Conservation (phyloP, 2,888 invertebrate species). For the Amphiduros pacificus region DNA sequence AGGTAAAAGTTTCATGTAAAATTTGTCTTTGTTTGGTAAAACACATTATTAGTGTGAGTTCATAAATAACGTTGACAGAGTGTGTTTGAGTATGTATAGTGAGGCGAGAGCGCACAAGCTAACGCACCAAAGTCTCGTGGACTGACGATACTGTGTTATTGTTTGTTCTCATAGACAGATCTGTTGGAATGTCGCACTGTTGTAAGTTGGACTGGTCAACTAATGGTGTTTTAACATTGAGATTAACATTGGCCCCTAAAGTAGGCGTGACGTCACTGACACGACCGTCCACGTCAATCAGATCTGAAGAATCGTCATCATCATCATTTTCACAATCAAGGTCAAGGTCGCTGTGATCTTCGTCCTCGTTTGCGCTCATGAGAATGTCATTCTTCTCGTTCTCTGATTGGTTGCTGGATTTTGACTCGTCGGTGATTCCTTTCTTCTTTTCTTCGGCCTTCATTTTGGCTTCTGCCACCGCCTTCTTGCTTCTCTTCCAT, state of each 20-base stretch:
- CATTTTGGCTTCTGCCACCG: slow-evolving; percentile 63
- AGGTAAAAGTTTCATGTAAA: too few relatives aligned
- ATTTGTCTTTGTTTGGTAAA: too few relatives aligned
- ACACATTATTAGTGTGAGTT: too few relatives aligned
- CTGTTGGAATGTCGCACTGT: slow-evolving; percentile 2
- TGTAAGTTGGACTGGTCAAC: slow-evolving; percentile 15
- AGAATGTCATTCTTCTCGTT: background rate
- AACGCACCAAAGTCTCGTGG: too few relatives aligned
- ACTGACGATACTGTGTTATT: too few relatives aligned
- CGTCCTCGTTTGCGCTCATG: background rate
- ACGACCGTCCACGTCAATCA: background rate
- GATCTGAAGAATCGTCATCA: background rate
- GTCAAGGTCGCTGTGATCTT: background rate
- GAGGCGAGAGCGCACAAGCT: too few relatives aligned
- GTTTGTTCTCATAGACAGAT: slow-evolving; percentile 6
- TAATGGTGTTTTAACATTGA: slow-evolving; percentile 1
- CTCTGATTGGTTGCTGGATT: background rate
- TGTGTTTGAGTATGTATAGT: too few relatives aligned
- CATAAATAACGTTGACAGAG: too few relatives aligned
- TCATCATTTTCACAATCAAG: background rate
- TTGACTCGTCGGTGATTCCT: slow-evolving; percentile 1
- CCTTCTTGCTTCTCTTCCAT: slow-evolving; percentile 97
- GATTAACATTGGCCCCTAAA: too few relatives aligned
- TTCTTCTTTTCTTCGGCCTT: slow-evolving; percentile 19
- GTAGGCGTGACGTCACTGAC: too few relatives aligned